Percentiles rank a stretch among this genome's conserved stretches.
These are phyloP conservation scores for Amaurobius ferox DNA, from an alignment of 2,888 invertebrate genomes.

Conservation along the genomic window DNA sequence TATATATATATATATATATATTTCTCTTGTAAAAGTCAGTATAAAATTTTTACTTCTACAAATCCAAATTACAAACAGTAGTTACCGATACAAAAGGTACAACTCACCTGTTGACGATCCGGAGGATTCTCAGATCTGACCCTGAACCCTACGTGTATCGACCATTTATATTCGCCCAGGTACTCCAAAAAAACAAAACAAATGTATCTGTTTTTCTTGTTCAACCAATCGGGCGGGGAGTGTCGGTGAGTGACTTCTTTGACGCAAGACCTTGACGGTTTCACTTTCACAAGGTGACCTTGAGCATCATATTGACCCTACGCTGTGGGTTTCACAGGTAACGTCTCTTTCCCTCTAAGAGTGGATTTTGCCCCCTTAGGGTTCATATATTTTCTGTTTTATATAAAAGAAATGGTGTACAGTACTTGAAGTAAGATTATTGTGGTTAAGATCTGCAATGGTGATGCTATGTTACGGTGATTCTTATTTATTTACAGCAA, in stretches of 20 bases:
- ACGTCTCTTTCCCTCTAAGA: not conserved
- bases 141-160: slow-evolving; percentile 47
- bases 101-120: not conserved
- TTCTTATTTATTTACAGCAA: not conserved
- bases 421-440: not conserved
- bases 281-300: slow-evolving; percentile 63
- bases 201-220: slow-evolving; percentile 36
- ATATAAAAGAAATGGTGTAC: too few species aligned
- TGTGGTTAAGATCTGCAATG: not conserved
- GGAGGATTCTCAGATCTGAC: slow-evolving; percentile 12
- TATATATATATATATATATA: too few species aligned
- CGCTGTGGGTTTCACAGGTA: not conserved
- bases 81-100: not conserved
- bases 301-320: slow-evolving; percentile 49
- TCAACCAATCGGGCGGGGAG: slow-evolving; percentile 51
- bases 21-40: too few species aligned
- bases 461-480: not conserved
- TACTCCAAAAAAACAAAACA: slow-evolving; percentile 56
- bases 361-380: not conserved
- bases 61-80: too few species aligned
- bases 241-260: slow-evolving; percentile 62
- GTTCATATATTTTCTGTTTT: too few species aligned
- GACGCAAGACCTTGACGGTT: slow-evolving; percentile 45
- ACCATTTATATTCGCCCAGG: slow-evolving; percentile 50
- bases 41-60: too few species aligned